Evolutionary conservation across 1,140 invertebrate genomes (phyloP).

Genomic region (Coenobita brevimanus): DNA sequence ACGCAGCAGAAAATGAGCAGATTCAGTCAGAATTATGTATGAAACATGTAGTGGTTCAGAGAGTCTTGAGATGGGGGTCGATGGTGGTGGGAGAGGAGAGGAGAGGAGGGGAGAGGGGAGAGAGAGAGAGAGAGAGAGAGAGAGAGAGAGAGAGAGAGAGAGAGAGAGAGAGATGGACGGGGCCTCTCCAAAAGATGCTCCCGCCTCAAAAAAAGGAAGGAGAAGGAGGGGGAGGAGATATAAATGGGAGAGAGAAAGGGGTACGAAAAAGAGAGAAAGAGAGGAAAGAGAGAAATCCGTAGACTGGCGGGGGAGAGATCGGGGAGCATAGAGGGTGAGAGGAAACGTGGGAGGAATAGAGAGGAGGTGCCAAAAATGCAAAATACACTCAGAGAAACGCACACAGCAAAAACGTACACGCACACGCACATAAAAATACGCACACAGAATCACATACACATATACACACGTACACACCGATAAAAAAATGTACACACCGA

Average conservation of each 20-base stretch:
- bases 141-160: not conserved
- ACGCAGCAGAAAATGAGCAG: conserved; percentile 41
- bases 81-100: not conserved
- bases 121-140: conserved; percentile 3
- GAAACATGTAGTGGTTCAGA: conserved; percentile 42
- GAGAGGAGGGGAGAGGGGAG: conserved; percentile 11
- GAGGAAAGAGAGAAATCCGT: too few species aligned
- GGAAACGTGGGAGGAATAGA: too few species aligned
- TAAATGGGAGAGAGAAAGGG: not conserved
- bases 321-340: too few species aligned
- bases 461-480: too few species aligned
- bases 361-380: too few species aligned
- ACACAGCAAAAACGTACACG: too few species aligned
- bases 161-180: not conserved
- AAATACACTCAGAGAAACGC: too few species aligned
- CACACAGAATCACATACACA: too few species aligned
- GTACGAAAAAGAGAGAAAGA: not conserved
- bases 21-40: conserved; percentile 39
- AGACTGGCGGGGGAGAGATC: too few species aligned
- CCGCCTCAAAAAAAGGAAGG: not conserved
- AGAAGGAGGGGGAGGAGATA: not conserved
- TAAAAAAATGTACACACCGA: too few species aligned
- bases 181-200: too few species aligned
- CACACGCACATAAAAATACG: too few species aligned
- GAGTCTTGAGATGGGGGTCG: not conserved